Conservation (phyloP, 2,113 vertebrate genomes). For the Loxodonta africana region DNA sequence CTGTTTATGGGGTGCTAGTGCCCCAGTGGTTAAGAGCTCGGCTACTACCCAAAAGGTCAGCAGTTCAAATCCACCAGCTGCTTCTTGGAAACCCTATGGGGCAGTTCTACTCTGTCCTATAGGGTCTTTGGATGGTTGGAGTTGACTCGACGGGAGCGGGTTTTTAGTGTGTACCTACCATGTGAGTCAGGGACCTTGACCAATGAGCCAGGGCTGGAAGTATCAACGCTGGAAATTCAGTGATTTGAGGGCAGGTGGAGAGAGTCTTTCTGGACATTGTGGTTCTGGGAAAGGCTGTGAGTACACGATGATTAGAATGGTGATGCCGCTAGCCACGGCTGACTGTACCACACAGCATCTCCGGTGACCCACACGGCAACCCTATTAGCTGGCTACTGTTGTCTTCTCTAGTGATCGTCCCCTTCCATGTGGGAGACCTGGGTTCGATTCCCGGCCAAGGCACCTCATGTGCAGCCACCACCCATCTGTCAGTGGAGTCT, state of each 20-base stretch:
- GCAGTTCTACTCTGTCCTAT: neutral
- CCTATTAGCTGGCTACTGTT: fast-evolving
- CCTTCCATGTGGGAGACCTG: too few relatives aligned
- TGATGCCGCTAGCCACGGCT: fast-evolving
- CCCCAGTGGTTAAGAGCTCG: too few relatives aligned
- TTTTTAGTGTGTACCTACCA: neutral
- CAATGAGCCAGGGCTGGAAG: neutral
- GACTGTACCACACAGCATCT: neutral
- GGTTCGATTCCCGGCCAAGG: neutral
- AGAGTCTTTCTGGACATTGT: too few relatives aligned
- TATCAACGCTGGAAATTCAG: neutral
- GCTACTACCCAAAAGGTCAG: too few relatives aligned
- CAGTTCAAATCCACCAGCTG: neutral
- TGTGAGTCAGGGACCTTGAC: neutral
- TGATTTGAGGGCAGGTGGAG: neutral
- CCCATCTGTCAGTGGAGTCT: neutral
- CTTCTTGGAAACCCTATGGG: neutral
- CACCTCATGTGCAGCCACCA: neutral
- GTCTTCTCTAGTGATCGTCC: neutral
- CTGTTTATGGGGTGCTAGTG: too few relatives aligned
- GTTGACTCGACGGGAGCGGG: neutral
- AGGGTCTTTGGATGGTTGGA: neutral
- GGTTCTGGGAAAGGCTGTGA: neutral
- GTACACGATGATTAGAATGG: too few relatives aligned
- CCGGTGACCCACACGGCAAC: neutral